Percentiles rank a stretch among this genome's conserved stretches.
Evolutionary conservation across 2,797 vertebrate genomes (phyloP).

Genomic region (Coregonus sp.): DNA sequence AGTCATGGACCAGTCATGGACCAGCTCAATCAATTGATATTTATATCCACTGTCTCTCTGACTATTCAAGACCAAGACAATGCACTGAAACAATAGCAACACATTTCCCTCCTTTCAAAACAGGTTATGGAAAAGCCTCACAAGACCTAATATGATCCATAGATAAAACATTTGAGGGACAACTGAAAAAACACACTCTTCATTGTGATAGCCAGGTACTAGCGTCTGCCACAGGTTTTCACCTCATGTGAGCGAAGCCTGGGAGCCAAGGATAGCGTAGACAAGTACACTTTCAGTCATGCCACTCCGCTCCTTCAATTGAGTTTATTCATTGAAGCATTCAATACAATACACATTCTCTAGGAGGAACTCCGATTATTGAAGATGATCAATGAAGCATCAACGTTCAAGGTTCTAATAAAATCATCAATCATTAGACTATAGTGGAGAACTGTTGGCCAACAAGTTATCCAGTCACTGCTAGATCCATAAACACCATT

Average conservation of each 20-base stretch:
- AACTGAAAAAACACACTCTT: no score
- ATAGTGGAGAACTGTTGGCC: background rate
- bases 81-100: no score
- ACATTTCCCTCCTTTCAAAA: no score
- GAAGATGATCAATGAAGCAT: background rate
- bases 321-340: background rate
- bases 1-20: background rate
- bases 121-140: no score
- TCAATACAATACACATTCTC: background rate
- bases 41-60: background rate
- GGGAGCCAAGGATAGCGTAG: background rate
- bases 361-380: background rate
- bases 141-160: no score
- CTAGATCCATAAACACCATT: background rate
- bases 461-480: background rate
- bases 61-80: no score
- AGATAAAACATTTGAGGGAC: no score
- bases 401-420: background rate
- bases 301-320: background rate
- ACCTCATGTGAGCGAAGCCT: background rate
- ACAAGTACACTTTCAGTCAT: background rate
- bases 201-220: background rate
- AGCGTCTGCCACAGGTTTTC: background rate
- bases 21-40: background rate
- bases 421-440: background rate